Percentiles rank a stretch among this genome's conserved stretches.
Conservation (phyloP, 64 coral and sea anemone genomes). For the Dendrophyllia cribrosa region DNA sequence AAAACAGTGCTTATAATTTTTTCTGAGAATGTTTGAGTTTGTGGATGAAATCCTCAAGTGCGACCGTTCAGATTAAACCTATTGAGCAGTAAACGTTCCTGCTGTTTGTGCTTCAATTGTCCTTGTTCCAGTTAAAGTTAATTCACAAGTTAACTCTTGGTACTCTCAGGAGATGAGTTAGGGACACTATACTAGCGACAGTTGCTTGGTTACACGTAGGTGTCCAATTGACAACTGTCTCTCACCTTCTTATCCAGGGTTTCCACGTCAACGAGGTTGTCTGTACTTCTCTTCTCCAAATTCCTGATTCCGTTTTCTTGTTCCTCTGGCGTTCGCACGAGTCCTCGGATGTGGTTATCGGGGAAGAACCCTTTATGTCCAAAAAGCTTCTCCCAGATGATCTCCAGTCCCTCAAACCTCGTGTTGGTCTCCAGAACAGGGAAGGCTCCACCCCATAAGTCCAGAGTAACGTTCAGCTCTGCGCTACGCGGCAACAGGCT, state of each 20-base stretch:
- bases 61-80: too few species aligned
- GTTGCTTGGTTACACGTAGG: too few species aligned
- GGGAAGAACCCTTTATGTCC: slow-evolving; percentile 71
- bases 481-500: slow-evolving; percentile 71
- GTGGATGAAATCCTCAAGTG: neutral
- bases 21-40: too few species aligned
- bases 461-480: slow-evolving; percentile 72
- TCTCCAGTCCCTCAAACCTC: slow-evolving; percentile 67
- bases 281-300: slow-evolving; percentile 30
- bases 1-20: too few species aligned
- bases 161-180: too few species aligned
- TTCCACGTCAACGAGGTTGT: slow-evolving; percentile 45
- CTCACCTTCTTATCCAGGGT: slow-evolving; percentile 56
- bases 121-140: too few species aligned
- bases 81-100: neutral
- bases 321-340: neutral
- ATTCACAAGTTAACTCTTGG: too few species aligned
- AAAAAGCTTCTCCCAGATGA: slow-evolving; percentile 76
- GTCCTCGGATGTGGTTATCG: slow-evolving; percentile 28
- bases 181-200: too few species aligned
- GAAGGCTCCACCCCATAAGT: slow-evolving; percentile 78
- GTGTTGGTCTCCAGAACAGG: slow-evolving; percentile 73
- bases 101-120: too few species aligned
- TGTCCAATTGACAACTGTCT: too few species aligned
- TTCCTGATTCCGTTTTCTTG: neutral